Conservation (phyloP, 2,888 invertebrate species). For the Drosophila atroscutellata region DNA sequence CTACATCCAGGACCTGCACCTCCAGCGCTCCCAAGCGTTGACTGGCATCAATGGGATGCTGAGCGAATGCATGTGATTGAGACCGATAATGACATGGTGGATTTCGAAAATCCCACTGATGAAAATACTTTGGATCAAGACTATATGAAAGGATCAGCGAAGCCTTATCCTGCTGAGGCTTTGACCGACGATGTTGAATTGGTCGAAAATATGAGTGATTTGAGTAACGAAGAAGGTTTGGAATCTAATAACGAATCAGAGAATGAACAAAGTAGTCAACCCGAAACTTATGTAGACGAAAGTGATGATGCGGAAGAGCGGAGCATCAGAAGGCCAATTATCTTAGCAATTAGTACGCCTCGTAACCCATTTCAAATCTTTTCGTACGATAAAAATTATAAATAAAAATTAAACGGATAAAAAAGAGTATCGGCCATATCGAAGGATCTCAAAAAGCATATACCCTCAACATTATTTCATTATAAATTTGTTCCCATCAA, state of each 20-base stretch:
- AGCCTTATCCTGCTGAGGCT: slow-evolving; percentile 12
- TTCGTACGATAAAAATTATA: slow-evolving; percentile 25
- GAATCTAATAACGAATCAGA: slow-evolving; percentile 2
- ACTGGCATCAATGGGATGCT: slow-evolving; percentile 5
- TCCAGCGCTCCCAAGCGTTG: neutral
- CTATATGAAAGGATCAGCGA: slow-evolving; percentile 9
- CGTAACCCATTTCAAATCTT: slow-evolving; percentile 44
- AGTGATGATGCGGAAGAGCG: slow-evolving; percentile 33
- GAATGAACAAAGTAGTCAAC: slow-evolving; percentile 24
- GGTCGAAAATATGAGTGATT: slow-evolving; percentile 12
- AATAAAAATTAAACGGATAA: slow-evolving; percentile 12
- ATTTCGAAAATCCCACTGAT: slow-evolving; percentile 14
- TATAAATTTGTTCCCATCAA: neutral
- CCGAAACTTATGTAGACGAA: slow-evolving; percentile 4
- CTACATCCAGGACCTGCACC: too few species aligned
- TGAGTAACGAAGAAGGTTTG: slow-evolving; percentile 31
- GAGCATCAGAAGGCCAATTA: slow-evolving; percentile 38
- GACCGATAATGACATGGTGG: slow-evolving; percentile 4
- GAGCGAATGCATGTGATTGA: neutral
- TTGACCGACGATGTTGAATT: slow-evolving; percentile 19
- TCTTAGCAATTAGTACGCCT: slow-evolving; percentile 40
- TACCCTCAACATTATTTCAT: neutral
- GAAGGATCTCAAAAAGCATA: neutral
- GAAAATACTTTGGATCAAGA: slow-evolving; percentile 19
- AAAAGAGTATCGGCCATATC: neutral